These are phyloP conservation scores for Ceyx melanurus DNA, from an alignment of 2,113 vertebrate genomes.

Conservation along the genomic window DNA sequence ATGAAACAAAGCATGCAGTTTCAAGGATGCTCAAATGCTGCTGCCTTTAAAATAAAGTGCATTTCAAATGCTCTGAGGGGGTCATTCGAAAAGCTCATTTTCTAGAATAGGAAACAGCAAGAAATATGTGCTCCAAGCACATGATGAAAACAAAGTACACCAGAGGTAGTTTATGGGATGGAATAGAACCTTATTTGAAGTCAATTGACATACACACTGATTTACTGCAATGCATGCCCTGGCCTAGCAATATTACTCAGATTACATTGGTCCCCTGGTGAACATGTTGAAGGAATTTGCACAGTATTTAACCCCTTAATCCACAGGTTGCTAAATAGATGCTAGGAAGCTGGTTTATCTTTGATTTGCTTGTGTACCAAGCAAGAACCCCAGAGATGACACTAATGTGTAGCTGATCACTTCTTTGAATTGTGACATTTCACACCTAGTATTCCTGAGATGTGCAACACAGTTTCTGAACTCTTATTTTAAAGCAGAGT, in stretches of 20 bases:
- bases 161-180: not conserved
- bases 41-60: not conserved
- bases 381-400: not conserved
- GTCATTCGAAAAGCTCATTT: slow-evolving; percentile 18
- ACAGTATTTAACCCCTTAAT: not conserved
- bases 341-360: not conserved
- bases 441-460: not conserved
- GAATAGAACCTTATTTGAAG: not conserved
- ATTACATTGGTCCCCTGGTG: not conserved
- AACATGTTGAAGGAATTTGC: not conserved
- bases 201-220: not conserved
- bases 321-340: not conserved
- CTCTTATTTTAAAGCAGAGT: rapidly evolving
- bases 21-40: not conserved
- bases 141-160: not conserved
- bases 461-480: not conserved
- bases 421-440: not conserved
- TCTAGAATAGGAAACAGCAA: not conserved
- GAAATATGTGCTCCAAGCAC: not conserved
- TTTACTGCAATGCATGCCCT: not conserved
- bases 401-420: not conserved
- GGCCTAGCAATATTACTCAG: not conserved
- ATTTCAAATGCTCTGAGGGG: not conserved
- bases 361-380: not conserved
- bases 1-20: not conserved